Evolutionary conservation across 2,113 vertebrate species (phyloP).

Genomic region (Regulus satrapa): DNA sequence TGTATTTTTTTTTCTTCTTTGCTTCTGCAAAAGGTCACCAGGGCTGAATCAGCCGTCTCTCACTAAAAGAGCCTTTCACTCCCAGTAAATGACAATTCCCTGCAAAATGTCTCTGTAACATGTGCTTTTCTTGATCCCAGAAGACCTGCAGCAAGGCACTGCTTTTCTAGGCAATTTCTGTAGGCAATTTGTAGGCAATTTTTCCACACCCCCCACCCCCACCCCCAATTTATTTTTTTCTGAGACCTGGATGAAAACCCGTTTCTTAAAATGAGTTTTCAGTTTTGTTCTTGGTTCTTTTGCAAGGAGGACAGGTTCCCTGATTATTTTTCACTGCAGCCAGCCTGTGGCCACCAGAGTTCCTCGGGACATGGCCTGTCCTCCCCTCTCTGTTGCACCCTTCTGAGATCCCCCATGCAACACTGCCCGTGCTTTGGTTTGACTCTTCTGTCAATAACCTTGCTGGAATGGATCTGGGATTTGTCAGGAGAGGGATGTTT

Average conservation of each 20-base stretch:
- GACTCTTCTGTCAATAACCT: conserved; percentile 33
- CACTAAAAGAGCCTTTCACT: background rate
- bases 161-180: background rate
- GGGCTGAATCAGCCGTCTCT: background rate
- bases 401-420: background rate
- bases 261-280: background rate
- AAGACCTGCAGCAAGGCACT: background rate
- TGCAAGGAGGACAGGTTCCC: background rate
- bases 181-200: too few relatives aligned
- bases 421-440: background rate
- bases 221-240: background rate
- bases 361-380: background rate
- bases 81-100: background rate
- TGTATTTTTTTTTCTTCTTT: background rate
- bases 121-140: background rate
- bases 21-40: background rate
- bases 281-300: background rate
- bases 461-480: conserved; percentile 5
- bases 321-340: background rate
- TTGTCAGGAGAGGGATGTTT: background rate
- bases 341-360: background rate
- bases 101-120: background rate
- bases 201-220: background rate
- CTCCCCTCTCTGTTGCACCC: background rate
- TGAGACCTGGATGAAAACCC: background rate